Evolutionary conservation across 1,140 invertebrate species (phyloP), one percentile per base, ranked within the genome.

Genomic region (Macrocentrus cingulum): DNA sequence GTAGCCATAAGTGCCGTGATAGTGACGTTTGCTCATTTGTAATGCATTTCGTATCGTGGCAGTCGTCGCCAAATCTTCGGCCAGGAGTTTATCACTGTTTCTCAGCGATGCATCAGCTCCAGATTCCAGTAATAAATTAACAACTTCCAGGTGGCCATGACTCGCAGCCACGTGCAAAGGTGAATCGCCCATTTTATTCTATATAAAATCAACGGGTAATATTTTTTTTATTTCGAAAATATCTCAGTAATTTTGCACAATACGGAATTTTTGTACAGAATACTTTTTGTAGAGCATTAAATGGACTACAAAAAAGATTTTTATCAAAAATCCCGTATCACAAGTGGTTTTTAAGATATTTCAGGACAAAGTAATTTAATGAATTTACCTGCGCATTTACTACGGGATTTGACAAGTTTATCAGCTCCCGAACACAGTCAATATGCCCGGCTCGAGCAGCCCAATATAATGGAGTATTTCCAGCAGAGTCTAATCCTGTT

Each of bases 401-500:
- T 54, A 75, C 72, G 56, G 80, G 64, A 62, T 75, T 81, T 18
- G 76, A 63, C 4, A 16, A 60, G 51, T 70, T 66, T 13, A 85
- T 59, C 25, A 86, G 66, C 63, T 82, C 72, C 62, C 71, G 72
- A 0, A 82, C 78, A 65, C 84, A 85, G 20, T 85, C 83, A 45
- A 80, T 25, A 54, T 83, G 81, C n/a, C 81, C 81, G 29, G 83
- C 82, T 69, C 85, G 82, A 23, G 84, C 77, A 36, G 86, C 87
- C 86, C 88, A 90, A 69, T 89, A 87, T 9, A 90, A 67, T 18
- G 88, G 81, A 44, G 86, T 89, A 39, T 86, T 87, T 7, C 87
- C 87, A 55, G 86, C 83, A 64, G 85, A 83, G 72, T 91, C 88
- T 57, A 90, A 74, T 53, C 83, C 82, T 65, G 88, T 89, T 13